phyloP scores from a whole-genome alignment of 2,888 invertebrate species.

The Tetragonisca angustula region DNA sequence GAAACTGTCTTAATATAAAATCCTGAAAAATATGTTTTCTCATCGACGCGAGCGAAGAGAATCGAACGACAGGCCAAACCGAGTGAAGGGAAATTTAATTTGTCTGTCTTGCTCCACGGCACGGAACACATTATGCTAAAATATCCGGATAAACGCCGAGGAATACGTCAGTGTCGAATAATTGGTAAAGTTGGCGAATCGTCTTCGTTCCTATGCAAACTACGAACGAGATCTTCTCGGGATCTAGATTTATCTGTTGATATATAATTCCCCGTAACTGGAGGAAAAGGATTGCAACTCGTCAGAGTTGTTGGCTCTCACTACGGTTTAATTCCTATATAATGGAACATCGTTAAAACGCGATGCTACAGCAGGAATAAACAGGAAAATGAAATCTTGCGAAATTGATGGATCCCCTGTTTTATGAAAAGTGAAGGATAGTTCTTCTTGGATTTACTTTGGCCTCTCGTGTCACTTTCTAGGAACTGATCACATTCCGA shows the following conservation, averaged over 20 bases:
- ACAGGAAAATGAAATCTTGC: not conserved
- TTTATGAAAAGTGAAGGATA: not conserved
- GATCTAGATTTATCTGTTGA: not conserved
- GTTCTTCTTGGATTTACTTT: not conserved
- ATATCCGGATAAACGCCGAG: not conserved
- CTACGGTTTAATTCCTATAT: not conserved
- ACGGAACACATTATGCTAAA: slow-evolving; percentile 18
- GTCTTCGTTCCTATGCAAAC: slow-evolving; percentile 8
- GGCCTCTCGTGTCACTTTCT: not conserved
- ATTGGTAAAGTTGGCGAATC: slow-evolving; percentile 10
- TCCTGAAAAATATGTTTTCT: slow-evolving; percentile 37
- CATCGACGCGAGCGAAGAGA: slow-evolving; percentile 5
- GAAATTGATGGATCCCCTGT: not conserved
- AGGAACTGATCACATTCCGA: not conserved
- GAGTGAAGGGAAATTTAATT: slow-evolving; percentile 30
- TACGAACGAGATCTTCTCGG: not conserved
- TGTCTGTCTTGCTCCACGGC: not conserved
- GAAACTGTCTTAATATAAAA: slow-evolving; percentile 38
- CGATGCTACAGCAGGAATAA: not conserved
- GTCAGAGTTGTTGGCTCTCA: not conserved
- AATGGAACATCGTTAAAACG: not conserved
- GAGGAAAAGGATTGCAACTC: not conserved
- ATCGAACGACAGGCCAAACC: slow-evolving; percentile 2
- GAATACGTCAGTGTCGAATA: slow-evolving; percentile 26
- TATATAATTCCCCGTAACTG: too few species aligned